These are phyloP conservation scores for Petrocephalus zakoni DNA, from an alignment of 2,113 vertebrate genomes.

Conservation along the genomic window DNA sequence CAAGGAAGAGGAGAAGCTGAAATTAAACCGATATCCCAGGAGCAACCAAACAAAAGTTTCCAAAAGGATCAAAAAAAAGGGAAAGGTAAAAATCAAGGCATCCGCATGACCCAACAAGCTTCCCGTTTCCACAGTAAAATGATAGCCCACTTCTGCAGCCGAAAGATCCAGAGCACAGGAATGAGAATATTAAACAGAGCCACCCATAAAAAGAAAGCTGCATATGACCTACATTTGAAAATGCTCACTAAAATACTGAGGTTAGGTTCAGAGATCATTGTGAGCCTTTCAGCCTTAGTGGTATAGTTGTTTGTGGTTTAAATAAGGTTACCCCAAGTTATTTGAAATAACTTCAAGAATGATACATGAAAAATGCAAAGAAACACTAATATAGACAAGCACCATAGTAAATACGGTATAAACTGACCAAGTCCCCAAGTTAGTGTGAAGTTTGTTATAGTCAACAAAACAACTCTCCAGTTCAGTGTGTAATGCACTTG, in stretches of 20 bases:
- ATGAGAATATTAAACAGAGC: neutral
- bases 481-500: neutral
- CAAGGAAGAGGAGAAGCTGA: neutral
- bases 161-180: neutral
- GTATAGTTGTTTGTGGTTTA: neutral
- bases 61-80: neutral
- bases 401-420: neutral
- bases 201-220: neutral
- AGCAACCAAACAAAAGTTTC: neutral
- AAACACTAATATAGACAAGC: neutral
- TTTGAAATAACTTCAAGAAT: neutral
- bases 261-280: neutral
- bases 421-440: neutral
- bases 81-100: neutral
- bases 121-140: neutral
- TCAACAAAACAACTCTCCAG: neutral
- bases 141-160: neutral
- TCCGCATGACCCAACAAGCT: neutral
- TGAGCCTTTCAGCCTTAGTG: neutral
- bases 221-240: neutral
- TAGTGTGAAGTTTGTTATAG: neutral
- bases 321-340: neutral
- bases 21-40: neutral
- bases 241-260: neutral
- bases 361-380: neutral